Percentiles rank a stretch among this genome's conserved stretches.
Evolutionary conservation across 2,113 vertebrate species (phyloP).

Genomic region (Phycodurus eques): DNA sequence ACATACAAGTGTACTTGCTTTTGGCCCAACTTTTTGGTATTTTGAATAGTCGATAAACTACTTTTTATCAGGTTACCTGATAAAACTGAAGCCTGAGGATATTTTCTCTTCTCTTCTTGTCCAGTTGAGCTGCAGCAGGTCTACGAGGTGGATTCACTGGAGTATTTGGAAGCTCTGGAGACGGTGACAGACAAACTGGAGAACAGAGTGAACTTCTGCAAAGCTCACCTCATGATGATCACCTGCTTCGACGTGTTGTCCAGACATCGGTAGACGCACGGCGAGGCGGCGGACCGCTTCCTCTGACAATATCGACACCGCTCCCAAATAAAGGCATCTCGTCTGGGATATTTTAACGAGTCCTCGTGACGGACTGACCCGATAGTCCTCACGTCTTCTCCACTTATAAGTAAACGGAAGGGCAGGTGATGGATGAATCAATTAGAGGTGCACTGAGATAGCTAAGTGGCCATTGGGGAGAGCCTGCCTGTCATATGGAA

Average conservation of each 20-base stretch:
- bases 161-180: slow-evolving; percentile 93
- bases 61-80: neutral
- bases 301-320: neutral
- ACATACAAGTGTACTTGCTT: too few species aligned
- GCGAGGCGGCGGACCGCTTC: slow-evolving; percentile 5
- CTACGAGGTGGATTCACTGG: slow-evolving; percentile 91
- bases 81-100: neutral
- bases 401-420: slow-evolving; percentile 20
- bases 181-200: slow-evolving; percentile 91
- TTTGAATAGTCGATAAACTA: too few species aligned
- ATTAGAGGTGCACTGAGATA: slow-evolving; percentile 4
- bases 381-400: slow-evolving; percentile 10
- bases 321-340: neutral
- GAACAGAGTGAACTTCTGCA: slow-evolving; percentile 97
- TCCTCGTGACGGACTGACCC: slow-evolving; percentile 12
- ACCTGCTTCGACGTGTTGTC: slow-evolving; percentile 97
- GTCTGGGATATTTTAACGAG: slow-evolving; percentile 13
- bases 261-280: slow-evolving; percentile 77
- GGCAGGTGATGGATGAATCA: slow-evolving; percentile 15
- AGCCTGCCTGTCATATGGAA: slow-evolving; percentile 1
- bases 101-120: slow-evolving; percentile 14
- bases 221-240: slow-evolving; percentile 99
- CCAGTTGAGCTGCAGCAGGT: slow-evolving; percentile 91
- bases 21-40: too few species aligned
- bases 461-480: neutral